Conservation (phyloP, 2,797 vertebrate species). For the Tamandua tetradactyla region DNA sequence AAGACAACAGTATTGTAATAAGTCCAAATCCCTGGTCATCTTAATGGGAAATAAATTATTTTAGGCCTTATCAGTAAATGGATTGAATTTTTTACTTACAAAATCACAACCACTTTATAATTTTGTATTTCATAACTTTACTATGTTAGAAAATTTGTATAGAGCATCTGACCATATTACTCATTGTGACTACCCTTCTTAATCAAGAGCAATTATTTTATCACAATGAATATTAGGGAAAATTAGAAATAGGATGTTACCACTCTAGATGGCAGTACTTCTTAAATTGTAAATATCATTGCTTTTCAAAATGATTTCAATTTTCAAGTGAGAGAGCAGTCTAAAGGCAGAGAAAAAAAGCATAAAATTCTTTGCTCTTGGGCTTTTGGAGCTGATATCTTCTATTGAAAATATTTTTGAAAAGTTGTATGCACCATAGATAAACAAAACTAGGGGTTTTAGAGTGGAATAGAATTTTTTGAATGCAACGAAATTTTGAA, state of each 20-base stretch:
- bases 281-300: slow-evolving; percentile 41
- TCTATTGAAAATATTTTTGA: neutral
- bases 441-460: slow-evolving; percentile 30
- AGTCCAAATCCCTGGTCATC: neutral
- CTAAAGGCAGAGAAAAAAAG: neutral
- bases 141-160: slow-evolving; percentile 8
- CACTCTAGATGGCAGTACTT: neutral
- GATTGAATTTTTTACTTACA: slow-evolving; percentile 6
- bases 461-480: slow-evolving; percentile 2
- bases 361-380: neutral
- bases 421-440: neutral
- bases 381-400: slow-evolving; percentile 48
- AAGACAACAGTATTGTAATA: slow-evolving; percentile 21
- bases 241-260: neutral
- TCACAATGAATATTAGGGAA: neutral
- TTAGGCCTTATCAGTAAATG: slow-evolving; percentile 16
- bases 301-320: slow-evolving; percentile 32
- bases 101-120: neutral
- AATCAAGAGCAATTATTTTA: neutral
- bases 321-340: slow-evolving; percentile 20
- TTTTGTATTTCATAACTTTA: neutral
- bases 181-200: neutral
- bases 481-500: slow-evolving; percentile 11
- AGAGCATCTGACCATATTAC: neutral
- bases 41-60: neutral